phyloP scores from a whole-genome alignment of 2,113 vertebrate genomes.

The Oophaga pumilio region DNA sequence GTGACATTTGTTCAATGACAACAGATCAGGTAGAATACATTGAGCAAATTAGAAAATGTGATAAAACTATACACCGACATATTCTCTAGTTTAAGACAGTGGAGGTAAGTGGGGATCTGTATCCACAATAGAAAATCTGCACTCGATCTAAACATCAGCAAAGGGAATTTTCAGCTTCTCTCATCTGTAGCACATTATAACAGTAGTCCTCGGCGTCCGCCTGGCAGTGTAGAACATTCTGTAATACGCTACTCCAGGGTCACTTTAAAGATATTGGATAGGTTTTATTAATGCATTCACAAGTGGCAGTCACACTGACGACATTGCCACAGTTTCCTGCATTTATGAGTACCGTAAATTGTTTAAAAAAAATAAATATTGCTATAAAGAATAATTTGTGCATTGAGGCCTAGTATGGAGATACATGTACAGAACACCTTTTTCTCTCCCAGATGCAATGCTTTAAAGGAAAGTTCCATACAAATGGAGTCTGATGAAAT shows the following conservation, averaged over 20 bases:
- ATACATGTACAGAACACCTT: no score
- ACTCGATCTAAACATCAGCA: neutral
- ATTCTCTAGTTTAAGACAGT: neutral
- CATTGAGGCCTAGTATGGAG: no score
- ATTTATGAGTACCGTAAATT: no score
- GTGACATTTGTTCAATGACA: neutral
- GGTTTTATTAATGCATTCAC: neutral
- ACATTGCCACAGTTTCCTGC: neutral
- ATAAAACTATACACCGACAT: neutral
- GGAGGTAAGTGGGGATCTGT: neutral
- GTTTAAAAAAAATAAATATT: no score
- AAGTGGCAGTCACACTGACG: neutral
- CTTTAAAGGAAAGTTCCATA: no score
- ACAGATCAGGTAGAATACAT: neutral
- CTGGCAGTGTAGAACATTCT: neutral
- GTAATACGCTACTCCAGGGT: neutral
- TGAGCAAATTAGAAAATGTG: neutral
- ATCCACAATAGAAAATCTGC: neutral
- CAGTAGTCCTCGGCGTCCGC: neutral
- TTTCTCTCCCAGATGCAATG: no score
- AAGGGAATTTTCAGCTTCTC: neutral
- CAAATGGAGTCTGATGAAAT: no score
- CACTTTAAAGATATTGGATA: neutral
- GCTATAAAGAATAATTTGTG: no score
- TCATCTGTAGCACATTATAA: no score